Evolutionary conservation across 2,113 vertebrate species (phyloP).

Genomic region (Microtus pennsylvanicus): DNA sequence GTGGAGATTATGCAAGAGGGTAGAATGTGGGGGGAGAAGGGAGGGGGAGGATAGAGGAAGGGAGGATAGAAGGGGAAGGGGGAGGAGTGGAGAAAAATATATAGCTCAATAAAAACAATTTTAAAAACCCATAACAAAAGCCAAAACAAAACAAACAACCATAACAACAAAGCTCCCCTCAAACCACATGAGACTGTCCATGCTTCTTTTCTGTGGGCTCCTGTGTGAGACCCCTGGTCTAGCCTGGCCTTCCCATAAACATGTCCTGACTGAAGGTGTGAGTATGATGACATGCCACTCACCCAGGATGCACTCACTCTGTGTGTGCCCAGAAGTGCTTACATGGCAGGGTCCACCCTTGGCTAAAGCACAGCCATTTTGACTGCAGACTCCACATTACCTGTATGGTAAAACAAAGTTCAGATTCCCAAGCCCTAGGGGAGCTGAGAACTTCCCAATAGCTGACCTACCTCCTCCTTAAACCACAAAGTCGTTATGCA

Average conservation of each 20-base stretch:
- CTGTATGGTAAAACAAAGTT: neutral
- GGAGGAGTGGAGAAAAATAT: no score
- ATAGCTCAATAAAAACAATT: no score
- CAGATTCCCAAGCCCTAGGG: neutral
- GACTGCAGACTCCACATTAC: neutral
- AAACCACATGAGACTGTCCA: neutral
- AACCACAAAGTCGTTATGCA: neutral
- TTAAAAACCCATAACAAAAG: neutral
- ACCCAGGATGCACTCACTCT: accelerated
- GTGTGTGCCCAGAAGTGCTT: neutral
- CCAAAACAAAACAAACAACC: conserved; percentile 10
- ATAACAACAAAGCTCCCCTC: no score
- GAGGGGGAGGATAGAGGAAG: no score
- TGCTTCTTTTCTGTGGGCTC: neutral
- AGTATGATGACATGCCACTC: accelerated
- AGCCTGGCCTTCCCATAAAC: neutral
- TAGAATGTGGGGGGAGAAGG: no score
- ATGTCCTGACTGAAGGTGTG: neutral
- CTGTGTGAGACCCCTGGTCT: neutral
- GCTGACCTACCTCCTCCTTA: neutral
- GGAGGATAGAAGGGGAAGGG: no score
- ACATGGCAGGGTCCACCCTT: neutral
- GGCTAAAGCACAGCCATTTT: neutral
- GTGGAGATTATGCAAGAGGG: no score
- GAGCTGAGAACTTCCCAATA: neutral